Evolutionary conservation across 2,113 vertebrate genomes (phyloP).

Genomic region (Candoia aspera): DNA sequence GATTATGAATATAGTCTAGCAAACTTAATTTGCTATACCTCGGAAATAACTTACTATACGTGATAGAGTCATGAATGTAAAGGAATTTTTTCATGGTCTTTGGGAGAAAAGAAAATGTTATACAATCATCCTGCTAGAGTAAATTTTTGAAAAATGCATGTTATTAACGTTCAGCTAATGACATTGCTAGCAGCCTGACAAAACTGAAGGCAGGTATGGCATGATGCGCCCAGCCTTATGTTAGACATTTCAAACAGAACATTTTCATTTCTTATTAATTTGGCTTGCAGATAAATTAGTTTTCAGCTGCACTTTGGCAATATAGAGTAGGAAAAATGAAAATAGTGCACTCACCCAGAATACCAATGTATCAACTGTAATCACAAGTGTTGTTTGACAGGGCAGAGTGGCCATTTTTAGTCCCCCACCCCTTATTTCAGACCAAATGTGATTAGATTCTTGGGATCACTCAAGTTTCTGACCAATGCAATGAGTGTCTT

Average conservation of each 20-base stretch:
- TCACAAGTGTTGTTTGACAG: not conserved
- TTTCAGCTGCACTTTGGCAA: conserved; percentile 8
- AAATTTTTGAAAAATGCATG: conserved; percentile 12
- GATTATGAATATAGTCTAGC: not conserved
- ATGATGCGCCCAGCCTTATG: conserved; percentile 10
- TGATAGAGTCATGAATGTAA: not conserved
- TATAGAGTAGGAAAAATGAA: conserved; percentile 22
- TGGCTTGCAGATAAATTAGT: conserved; percentile 36
- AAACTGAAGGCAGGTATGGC: not conserved
- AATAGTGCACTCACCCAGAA: not conserved
- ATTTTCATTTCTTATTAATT: conserved; percentile 43
- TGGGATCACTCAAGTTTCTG: not conserved
- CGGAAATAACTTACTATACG: not conserved
- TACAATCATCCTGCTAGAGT: not conserved
- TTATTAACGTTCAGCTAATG: conserved; percentile 32
- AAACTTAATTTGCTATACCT: not conserved
- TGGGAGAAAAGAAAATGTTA: not conserved
- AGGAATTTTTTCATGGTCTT: not conserved
- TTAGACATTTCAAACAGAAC: conserved; percentile 2
- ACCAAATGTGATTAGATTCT: not conserved
- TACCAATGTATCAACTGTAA: conserved; percentile 3
- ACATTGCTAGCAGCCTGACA: conserved; percentile 1
- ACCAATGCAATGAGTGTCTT: not conserved
- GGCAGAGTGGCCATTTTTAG: not conserved
- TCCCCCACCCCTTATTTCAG: not conserved